A percentile compares a stretch with the other conserved stretches of the same genome.
These are phyloP conservation scores for Trachurus trachurus DNA, from an alignment of 2,797 vertebrate genomes.

Conservation along the genomic window DNA sequence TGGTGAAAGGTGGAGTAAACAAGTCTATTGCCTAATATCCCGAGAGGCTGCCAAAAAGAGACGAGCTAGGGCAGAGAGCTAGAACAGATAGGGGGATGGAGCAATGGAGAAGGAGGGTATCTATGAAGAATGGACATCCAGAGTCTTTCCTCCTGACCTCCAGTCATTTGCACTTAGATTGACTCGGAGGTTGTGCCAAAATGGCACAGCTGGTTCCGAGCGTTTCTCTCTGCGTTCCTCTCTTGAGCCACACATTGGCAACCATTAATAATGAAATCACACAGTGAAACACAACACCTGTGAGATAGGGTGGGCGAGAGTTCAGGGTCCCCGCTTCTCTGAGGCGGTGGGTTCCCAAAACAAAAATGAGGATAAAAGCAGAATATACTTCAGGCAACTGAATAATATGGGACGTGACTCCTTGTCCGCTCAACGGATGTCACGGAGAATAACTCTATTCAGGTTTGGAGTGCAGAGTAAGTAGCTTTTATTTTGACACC, in stretches of 20 bases:
- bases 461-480: constrained; percentile 59
- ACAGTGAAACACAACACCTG: constrained; percentile 72
- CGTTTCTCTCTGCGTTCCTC: constrained; percentile 48
- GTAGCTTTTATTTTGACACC: constrained; percentile 73
- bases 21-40: constrained; percentile 91
- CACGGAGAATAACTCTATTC: constrained; percentile 67
- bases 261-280: constrained; percentile 80
- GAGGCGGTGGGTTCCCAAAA: constrained; percentile 62
- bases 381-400: constrained; percentile 58
- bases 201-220: constrained; percentile 75
- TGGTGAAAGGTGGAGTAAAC: constrained; percentile 92
- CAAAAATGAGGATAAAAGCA: constrained; percentile 70
- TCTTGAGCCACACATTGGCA: constrained; percentile 67
- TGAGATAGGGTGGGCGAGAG: constrained; percentile 61
- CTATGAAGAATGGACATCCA: constrained; percentile 77
- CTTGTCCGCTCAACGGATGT: constrained; percentile 57
- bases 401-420: constrained; percentile 62
- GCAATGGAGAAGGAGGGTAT: constrained; percentile 71
- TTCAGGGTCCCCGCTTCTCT: constrained; percentile 68
- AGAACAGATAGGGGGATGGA: constrained; percentile 71
- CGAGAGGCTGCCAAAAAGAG: constrained; percentile 84
- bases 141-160: constrained; percentile 76
- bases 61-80: constrained; percentile 76
- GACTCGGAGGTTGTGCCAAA: constrained; percentile 82
- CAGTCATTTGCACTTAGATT: constrained; percentile 87